Evolutionary conservation across 2,888 invertebrate genomes (phyloP), one percentile per base, ranked within the genome.

Genomic region (Cryptophagus acutangulus): DNA sequence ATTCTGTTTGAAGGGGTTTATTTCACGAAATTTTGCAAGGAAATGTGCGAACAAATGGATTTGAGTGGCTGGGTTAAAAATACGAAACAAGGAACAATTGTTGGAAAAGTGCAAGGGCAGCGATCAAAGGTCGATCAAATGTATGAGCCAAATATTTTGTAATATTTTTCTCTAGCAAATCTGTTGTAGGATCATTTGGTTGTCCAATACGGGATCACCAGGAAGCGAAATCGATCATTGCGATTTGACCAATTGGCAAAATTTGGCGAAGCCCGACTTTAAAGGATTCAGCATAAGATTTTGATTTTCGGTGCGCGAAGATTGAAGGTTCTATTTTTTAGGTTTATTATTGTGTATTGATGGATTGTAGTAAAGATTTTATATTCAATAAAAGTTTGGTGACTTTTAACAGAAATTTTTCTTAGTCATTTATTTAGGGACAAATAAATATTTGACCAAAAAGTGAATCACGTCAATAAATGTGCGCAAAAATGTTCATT

Each of bases 1-100:
- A 15, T 18, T 8, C 8, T 28, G n/a, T 50, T 59, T 57, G 10
- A 71, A 91, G 91, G 91, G 41, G 82, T 85, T 50, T 86, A 84
- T 67, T 89, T 91, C 67, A 88, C 89, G 12, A 91, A 94, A 72
- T 87, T 84, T 67, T 88, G 90, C 60, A 82, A 87, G 54, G 88
- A 90, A 62, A 72, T 84, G 48, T 85, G 87, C 36, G 77, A 77
- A 38, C 76, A 82, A 59, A 71, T 87, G 18, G 82, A 82, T 13
- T 74, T 93, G 20, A 79, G 79, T 15, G 94, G 95, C 5, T 95
- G 93, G 93, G 87, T 94, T 52, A 91, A 90, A 72, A 93, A 94
- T 69, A 86, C 87, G 29, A 85, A 82, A 66, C 79, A 78, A 44
- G 91, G 91, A 13, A 90, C 93, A 9, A 88, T 95, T 38, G 78